Evolutionary conservation across 2,888 invertebrate genomes (phyloP).

Genomic region (Mythimna pallens): DNA sequence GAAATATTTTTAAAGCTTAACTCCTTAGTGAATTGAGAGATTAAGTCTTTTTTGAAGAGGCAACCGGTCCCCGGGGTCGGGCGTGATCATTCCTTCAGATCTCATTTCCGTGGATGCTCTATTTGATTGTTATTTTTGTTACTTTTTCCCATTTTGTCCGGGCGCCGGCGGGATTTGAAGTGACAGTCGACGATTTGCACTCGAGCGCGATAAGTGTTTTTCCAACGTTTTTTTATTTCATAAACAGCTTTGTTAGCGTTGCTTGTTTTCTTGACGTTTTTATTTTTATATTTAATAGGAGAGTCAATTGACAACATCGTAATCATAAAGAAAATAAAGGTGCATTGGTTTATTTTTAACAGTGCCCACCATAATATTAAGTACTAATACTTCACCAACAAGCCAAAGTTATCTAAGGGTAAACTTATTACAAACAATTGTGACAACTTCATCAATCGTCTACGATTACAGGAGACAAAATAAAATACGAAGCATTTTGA

Average conservation of each 20-base stretch:
- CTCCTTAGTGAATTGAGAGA: conserved; percentile 91
- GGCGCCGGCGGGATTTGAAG: conserved; percentile 86
- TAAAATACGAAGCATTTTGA: not conserved
- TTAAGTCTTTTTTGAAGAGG: conserved; percentile 92
- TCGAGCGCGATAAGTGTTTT: conserved; percentile 89
- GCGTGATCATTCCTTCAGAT: conserved; percentile 89
- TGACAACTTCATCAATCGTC: not conserved
- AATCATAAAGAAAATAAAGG: conserved; percentile 1
- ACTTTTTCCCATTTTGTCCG: conserved; percentile 85
- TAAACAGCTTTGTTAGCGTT: conserved; percentile 87
- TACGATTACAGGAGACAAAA: too few relatives aligned
- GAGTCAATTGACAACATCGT: conserved; percentile 47
- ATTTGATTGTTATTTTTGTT: conserved; percentile 91
- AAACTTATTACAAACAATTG: not conserved
- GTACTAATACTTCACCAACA: not conserved
- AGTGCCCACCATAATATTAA: not conserved
- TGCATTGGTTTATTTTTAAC: conserved; percentile 2
- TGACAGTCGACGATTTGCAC: conserved; percentile 90
- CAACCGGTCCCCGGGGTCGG: conserved; percentile 91
- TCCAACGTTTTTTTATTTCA: conserved; percentile 84
- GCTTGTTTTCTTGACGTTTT: conserved; percentile 75
- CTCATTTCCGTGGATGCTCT: conserved; percentile 90
- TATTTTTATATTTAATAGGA: conserved; percentile 66
- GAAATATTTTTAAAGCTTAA: conserved; percentile 91
- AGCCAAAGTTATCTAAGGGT: not conserved